A percentile compares a stretch with the other conserved stretches of the same genome.
These are phyloP conservation scores for Akabosia matsudoensis DNA, from an alignment of 1,140 invertebrate species.

Conservation along the genomic window DNA sequence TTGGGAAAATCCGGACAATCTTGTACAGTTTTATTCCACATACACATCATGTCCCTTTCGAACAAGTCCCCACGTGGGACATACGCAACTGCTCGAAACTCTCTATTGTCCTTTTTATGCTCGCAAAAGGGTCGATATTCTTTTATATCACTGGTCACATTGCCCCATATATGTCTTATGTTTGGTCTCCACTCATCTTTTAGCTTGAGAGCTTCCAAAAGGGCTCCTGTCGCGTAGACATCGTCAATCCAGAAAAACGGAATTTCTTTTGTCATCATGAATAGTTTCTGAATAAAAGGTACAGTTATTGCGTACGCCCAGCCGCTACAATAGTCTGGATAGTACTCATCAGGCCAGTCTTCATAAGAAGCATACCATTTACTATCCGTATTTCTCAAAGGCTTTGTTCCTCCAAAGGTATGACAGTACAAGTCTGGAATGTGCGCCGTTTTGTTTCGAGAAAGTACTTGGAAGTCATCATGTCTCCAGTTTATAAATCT, in stretches of 20 bases:
- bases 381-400: constrained; percentile 47
- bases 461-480: constrained; percentile 39
- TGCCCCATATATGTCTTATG: not conserved
- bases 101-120: not conserved
- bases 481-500: constrained; percentile 50
- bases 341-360: constrained; percentile 50
- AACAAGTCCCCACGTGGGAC: not conserved
- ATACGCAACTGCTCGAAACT: not conserved
- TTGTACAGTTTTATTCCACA: constrained; percentile 12
- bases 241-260: constrained; percentile 58
- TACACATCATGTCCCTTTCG: constrained; percentile 12
- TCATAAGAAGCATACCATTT: constrained; percentile 52
- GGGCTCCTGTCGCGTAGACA: constrained; percentile 56
- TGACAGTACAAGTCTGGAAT: constrained; percentile 59
- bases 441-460: constrained; percentile 51
- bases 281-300: constrained; percentile 59
- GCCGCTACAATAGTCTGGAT: constrained; percentile 54
- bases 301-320: constrained; percentile 65
- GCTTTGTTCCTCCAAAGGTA: constrained; percentile 59
- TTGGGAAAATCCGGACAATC: no score
- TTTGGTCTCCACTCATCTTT: not conserved
- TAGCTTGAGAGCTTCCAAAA: constrained; percentile 45
- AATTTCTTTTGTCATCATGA: constrained; percentile 48
- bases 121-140: not conserved
- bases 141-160: not conserved